phyloP scores from a whole-genome alignment of 2,888 invertebrate genomes.

The Drosophila longiperda region DNA sequence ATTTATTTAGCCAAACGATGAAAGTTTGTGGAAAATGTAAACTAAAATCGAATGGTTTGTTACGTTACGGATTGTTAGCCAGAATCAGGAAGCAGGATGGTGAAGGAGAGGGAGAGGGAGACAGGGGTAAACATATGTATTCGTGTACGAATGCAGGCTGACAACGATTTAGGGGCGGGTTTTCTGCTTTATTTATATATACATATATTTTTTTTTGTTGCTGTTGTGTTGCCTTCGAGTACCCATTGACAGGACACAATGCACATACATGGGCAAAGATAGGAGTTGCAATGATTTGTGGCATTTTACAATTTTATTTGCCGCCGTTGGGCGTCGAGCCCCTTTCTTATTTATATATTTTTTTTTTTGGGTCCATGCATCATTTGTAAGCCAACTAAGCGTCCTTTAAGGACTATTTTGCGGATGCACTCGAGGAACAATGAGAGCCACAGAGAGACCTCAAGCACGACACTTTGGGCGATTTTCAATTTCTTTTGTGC shows the following conservation, averaged over 20 bases:
- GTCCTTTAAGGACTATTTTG: conserved; percentile 80
- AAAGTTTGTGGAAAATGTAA: conserved; percentile 68
- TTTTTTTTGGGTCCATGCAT: conserved; percentile 53
- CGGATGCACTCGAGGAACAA: conserved; percentile 76
- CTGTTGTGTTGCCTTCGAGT: conserved; percentile 24
- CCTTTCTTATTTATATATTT: conserved; percentile 22
- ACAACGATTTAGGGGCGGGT: conserved; percentile 68
- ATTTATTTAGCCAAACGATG: conserved; percentile 70
- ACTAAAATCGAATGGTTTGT: conserved; percentile 70
- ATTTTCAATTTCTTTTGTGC: conserved; percentile 59
- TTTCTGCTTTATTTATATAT: conserved; percentile 13
- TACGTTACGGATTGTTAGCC: conserved; percentile 61
- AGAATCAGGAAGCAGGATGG: neutral
- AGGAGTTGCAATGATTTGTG: conserved; percentile 77
- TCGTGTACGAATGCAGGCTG: conserved; percentile 22
- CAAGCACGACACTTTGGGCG: conserved; percentile 50
- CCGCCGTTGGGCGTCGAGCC: conserved; percentile 47
- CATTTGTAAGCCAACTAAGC: conserved; percentile 81
- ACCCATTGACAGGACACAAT: conserved; percentile 59
- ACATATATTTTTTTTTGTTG: conserved; percentile 17
- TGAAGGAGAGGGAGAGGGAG: neutral
- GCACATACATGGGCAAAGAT: conserved; percentile 27
- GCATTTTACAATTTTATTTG: conserved; percentile 77
- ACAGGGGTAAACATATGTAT: neutral
- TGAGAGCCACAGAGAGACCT: conserved; percentile 47